Percentiles rank a stretch among this genome's conserved stretches.
These are phyloP conservation scores for Danio kyathit DNA, from an alignment of 2,797 vertebrate genomes.

Conservation along the genomic window DNA sequence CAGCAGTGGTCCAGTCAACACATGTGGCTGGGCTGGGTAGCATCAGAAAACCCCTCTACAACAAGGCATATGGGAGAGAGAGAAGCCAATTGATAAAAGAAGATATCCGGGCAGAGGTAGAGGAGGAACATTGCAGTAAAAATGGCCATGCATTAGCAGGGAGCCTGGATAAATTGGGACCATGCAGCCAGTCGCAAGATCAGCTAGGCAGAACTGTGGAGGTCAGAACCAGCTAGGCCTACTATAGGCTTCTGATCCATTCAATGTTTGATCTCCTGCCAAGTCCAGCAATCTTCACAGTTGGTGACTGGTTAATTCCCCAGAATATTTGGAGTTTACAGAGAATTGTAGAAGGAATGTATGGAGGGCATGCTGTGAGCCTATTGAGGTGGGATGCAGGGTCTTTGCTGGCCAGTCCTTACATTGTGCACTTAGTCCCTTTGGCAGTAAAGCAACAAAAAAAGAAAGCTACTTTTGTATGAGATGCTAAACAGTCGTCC, in stretches of 20 bases:
- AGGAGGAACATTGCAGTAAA: not conserved
- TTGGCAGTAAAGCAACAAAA: too few relatives aligned
- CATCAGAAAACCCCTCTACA: not conserved
- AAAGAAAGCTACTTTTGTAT: too few relatives aligned
- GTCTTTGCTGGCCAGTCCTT: too few relatives aligned
- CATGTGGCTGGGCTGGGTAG: not conserved
- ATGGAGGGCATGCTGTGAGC: too few relatives aligned
- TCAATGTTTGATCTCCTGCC: slow-evolving; percentile 10
- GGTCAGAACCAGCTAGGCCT: not conserved
- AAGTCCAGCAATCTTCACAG: not conserved
- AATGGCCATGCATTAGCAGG: not conserved
- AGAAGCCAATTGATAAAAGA: not conserved
- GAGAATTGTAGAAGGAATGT: too few relatives aligned
- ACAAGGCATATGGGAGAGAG: not conserved
- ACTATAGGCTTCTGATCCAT: not conserved
- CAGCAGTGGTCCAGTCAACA: too few relatives aligned
- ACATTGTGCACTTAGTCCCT: too few relatives aligned
- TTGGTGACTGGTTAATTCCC: not conserved
- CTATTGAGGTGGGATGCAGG: too few relatives aligned
- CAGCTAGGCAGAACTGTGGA: not conserved
- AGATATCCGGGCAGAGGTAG: not conserved
- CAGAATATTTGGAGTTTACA: too few relatives aligned
- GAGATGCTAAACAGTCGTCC: too few relatives aligned
- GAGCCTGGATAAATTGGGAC: slow-evolving; percentile 5
- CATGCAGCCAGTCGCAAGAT: not conserved